Evolutionary conservation across 2,113 vertebrate genomes (phyloP).

Genomic region (Boleophthalmus pectinirostris): DNA sequence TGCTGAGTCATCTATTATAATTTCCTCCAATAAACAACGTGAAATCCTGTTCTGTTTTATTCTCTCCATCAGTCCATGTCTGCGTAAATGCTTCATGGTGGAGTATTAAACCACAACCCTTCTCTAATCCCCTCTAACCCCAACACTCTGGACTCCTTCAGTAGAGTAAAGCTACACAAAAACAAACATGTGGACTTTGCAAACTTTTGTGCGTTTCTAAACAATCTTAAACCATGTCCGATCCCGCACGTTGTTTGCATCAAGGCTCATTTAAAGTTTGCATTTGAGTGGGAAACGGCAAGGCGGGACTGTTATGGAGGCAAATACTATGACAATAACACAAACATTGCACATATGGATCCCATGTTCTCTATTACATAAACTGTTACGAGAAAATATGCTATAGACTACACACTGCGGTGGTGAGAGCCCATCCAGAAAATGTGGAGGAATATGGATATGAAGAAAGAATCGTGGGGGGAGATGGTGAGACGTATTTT

Average conservation of each 20-base stretch:
- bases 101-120: too few relatives aligned
- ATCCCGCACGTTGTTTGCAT: slow-evolving; percentile 7
- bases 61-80: too few relatives aligned
- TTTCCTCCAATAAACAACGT: too few relatives aligned
- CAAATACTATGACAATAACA: not conserved
- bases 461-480: not conserved
- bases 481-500: too few relatives aligned
- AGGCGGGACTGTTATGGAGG: not conserved
- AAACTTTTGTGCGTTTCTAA: slow-evolving; percentile 28
- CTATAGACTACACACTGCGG: not conserved
- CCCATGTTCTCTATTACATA: not conserved
- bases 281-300: not conserved
- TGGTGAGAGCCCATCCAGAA: not conserved
- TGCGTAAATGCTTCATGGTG: not conserved
- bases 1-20: too few relatives aligned
- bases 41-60: too few relatives aligned
- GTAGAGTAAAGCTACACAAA: not conserved
- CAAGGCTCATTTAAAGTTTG: not conserved
- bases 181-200: slow-evolving; percentile 15
- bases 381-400: not conserved
- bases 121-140: slow-evolving; percentile 27
- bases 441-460: not conserved
- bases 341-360: not conserved
- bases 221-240: slow-evolving; percentile 5
- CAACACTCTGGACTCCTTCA: too few relatives aligned